Base-by-base conservation (phyloP, 2,797 vertebrate genomes). In the Brachyalestes nurse region DNA sequence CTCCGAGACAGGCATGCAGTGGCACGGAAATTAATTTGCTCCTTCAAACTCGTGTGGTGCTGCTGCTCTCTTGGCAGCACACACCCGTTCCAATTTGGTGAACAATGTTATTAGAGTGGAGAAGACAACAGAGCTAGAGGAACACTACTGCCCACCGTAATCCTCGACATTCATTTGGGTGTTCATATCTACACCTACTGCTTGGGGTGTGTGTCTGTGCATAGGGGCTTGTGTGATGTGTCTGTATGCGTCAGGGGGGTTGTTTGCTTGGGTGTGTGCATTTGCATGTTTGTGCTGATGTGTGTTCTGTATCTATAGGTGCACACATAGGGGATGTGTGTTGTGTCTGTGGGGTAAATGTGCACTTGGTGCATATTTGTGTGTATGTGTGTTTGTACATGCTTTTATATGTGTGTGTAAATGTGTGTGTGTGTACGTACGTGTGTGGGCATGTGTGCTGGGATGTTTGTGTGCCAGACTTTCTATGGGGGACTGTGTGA, bases 21-120 rank as follows among this genome's bases (percentile, higher is more conserved):
- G 53, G 79, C 83, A 82, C 75, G 45, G 74, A 88, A 86, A 88
- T 90, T 85, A 87, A 88, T 90, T 87, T 86, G 86, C 67, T 85
- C 79, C 85, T 82, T 86, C 86, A 85, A 69, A 83, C 81, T 78
- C 75, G 78, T 76, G 66, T 78, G 55, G 77, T 72, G 40, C 70
- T 57, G 77, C 70, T 61, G 40, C 77, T 67, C 80, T 78, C 77
- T 80, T 70, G 78, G 80, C 81, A 85, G 76, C 80, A 66, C 76
- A 76, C 76, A 82, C 83, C 73, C 80, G 80, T 83, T 90, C 84
- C 87, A 86, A 86, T 88, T 88, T 87, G 86, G 86, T 82, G 78
- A 88, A 88, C 85, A 85, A 74, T 84, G 83, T 85, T 86, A 86
- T 87, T 87, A 84, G 83, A 49, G 77, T 66, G 74, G 65, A 82